phyloP scores from a whole-genome alignment of 2,888 invertebrate genomes.

The Andrena praecox region DNA sequence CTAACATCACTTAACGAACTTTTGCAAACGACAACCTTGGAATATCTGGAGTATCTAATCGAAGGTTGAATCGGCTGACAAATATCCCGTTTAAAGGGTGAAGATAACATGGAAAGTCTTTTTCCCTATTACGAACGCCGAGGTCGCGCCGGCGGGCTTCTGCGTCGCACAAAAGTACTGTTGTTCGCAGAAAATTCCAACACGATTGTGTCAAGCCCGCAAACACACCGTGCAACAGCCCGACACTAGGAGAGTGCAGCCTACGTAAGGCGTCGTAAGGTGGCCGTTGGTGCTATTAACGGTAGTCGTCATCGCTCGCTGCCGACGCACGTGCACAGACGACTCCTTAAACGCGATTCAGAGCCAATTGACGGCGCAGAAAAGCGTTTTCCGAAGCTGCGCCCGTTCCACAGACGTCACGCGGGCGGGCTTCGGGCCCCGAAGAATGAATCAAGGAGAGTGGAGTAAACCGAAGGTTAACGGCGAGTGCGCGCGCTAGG shows the following conservation, averaged over 20 bases:
- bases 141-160: not conserved
- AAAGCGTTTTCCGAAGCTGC: not conserved
- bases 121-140: not conserved
- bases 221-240: constrained; percentile 61
- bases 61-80: no score
- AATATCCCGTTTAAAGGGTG: not conserved
- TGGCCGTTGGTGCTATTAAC: constrained; percentile 46
- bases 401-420: not conserved
- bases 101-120: no score
- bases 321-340: constrained; percentile 10
- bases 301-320: constrained; percentile 49
- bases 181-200: constrained; percentile 55
- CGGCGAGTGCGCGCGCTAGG: not conserved
- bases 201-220: constrained; percentile 64
- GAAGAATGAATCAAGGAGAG: not conserved
- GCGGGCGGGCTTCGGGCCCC: not conserved
- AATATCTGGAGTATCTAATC: no score
- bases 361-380: not conserved
- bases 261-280: constrained; percentile 41
- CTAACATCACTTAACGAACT: no score
- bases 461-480: not conserved
- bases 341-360: constrained; percentile 35
- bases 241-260: constrained; percentile 10
- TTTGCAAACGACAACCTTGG: no score
- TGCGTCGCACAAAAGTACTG: constrained; percentile 10